These are phyloP conservation scores for Drosophila diplacantha DNA, from an alignment of 2,888 invertebrate species.

Conservation along the genomic window DNA sequence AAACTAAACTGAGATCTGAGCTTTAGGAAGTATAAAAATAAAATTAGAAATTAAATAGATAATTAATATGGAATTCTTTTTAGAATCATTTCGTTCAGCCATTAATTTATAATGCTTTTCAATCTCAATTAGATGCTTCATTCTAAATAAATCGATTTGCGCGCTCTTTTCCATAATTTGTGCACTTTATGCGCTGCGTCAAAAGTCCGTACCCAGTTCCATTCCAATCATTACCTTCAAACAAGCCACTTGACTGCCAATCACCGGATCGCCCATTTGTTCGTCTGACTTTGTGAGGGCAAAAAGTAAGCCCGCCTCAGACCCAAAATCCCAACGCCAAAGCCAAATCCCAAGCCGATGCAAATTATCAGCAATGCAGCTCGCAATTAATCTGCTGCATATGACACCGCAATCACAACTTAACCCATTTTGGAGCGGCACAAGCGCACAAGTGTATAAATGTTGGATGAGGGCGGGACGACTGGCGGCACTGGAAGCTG, in stretches of 20 bases:
- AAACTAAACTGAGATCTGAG: neutral
- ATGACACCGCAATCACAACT: constrained; percentile 71
- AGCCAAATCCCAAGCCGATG: constrained; percentile 23
- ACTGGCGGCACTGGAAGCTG: neutral
- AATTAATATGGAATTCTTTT: neutral
- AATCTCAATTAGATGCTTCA: constrained; percentile 1
- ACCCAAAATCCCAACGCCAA: constrained; percentile 20
- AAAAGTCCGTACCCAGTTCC: constrained; percentile 18
- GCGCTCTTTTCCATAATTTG: constrained; percentile 20
- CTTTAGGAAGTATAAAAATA: neutral
- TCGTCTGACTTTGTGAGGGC: constrained; percentile 41
- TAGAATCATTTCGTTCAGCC: neutral
- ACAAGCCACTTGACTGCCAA: constrained; percentile 34
- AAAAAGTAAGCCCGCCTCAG: constrained; percentile 2
- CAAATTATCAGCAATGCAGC: constrained; percentile 69
- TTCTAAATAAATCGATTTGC: neutral
- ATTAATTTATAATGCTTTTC: neutral
- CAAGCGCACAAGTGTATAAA: constrained; percentile 29
- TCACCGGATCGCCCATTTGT: constrained; percentile 37
- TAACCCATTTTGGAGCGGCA: constrained; percentile 51
- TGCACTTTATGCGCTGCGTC: constrained; percentile 35
- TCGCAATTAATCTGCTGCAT: constrained; percentile 71
- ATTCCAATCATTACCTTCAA: constrained; percentile 26
- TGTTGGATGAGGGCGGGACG: constrained; percentile 15
- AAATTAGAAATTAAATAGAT: neutral